phyloP scores from a whole-genome alignment of 2,113 vertebrate genomes.

The Istiophorus platypterus region DNA sequence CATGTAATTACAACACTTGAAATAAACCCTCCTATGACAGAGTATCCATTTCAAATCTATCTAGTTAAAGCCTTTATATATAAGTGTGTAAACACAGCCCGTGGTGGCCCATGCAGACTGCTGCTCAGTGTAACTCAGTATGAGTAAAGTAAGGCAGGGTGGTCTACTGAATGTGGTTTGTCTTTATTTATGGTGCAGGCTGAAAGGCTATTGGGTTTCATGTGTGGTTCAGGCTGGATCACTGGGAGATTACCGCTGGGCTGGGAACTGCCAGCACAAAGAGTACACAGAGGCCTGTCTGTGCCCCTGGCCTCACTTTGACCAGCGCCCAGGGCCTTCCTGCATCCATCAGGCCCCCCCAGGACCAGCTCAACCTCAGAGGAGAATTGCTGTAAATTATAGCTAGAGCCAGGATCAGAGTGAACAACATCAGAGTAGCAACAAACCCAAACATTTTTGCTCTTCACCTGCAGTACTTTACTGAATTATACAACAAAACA shows the following conservation, averaged over 20 bases:
- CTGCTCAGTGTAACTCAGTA: conserved; percentile 40
- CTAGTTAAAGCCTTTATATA: conserved; percentile 39
- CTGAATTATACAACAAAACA: conserved; percentile 33
- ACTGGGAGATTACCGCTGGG: conserved; percentile 73
- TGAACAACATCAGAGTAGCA: conserved; percentile 54
- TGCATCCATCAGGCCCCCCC: conserved; percentile 53
- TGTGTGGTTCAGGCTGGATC: conserved; percentile 77
- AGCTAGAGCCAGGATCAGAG: conserved; percentile 59
- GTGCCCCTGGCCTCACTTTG: conserved; percentile 71
- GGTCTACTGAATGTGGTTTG: conserved; percentile 70
- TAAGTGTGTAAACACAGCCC: conserved; percentile 42
- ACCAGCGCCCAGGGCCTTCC: conserved; percentile 67
- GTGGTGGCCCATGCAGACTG: conserved; percentile 43
- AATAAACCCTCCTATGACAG: conserved; percentile 24
- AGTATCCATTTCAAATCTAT: conserved; percentile 31
- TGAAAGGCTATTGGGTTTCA: conserved; percentile 77
- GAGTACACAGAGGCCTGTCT: conserved; percentile 71
- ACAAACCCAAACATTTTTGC: conserved; percentile 44
- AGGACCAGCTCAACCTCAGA: conserved; percentile 52
- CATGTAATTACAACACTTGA: conserved; percentile 45
- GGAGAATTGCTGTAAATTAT: conserved; percentile 54
- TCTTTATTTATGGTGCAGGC: conserved; percentile 78
- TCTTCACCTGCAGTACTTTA: conserved; percentile 54
- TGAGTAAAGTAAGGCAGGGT: conserved; percentile 67
- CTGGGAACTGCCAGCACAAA: conserved; percentile 66